phyloP scores from a whole-genome alignment of 1,140 invertebrate genomes.

The Habropoda laboriosa region DNA sequence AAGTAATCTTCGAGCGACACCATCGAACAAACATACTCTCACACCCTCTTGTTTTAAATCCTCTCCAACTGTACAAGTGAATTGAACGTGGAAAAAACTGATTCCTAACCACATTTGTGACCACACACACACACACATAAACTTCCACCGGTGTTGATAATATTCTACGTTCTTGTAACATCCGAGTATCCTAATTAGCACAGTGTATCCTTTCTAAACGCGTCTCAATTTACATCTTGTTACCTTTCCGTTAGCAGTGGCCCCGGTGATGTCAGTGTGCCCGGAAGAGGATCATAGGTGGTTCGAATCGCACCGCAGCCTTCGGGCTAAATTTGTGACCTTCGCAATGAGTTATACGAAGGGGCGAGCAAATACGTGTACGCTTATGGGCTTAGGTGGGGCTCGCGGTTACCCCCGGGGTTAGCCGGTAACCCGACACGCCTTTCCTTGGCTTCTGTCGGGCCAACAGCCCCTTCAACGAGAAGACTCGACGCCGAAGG shows the following conservation, averaged over 20 bases:
- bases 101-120: neutral
- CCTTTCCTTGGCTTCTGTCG: slow-evolving; percentile 81
- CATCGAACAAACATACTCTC: too few relatives aligned
- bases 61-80: too few relatives aligned
- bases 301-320: slow-evolving; percentile 25
- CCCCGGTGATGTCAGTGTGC: neutral
- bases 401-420: slow-evolving; percentile 77
- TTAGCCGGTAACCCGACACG: slow-evolving; percentile 78
- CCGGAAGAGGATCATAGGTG: slow-evolving; percentile 35
- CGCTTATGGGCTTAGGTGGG: slow-evolving; percentile 70
- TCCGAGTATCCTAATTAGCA: neutral
- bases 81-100: too few relatives aligned
- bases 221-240: slow-evolving; percentile 53
- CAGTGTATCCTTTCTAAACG: slow-evolving; percentile 33
- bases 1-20: too few relatives aligned
- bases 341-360: slow-evolving; percentile 53
- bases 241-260: slow-evolving; percentile 29
- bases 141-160: too few relatives aligned
- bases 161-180: neutral
- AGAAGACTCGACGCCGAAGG: slow-evolving; percentile 62
- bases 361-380: slow-evolving; percentile 63
- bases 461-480: slow-evolving; percentile 79
- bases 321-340: slow-evolving; percentile 49
- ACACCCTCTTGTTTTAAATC: too few relatives aligned
- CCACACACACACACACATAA: too few relatives aligned